These are phyloP conservation scores for Apis laboriosa DNA, from an alignment of 1,140 invertebrate species.

Conservation along the genomic window DNA sequence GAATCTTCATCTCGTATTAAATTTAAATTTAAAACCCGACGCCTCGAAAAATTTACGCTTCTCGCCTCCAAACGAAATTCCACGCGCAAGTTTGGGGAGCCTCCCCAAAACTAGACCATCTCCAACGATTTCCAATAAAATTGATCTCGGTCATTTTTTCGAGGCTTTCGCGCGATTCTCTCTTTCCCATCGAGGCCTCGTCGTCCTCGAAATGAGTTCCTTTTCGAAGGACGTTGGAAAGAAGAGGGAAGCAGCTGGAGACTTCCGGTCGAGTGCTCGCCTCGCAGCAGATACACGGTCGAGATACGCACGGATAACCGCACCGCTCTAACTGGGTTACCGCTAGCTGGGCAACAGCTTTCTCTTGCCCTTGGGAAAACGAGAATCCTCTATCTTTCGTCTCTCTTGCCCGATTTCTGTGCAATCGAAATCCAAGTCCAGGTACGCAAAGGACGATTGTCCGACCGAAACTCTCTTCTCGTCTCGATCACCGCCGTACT, in stretches of 20 bases:
- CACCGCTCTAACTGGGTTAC: slow-evolving; percentile 67
- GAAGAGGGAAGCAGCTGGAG: background rate
- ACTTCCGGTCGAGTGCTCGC: slow-evolving; percentile 54
- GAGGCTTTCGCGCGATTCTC: slow-evolving; percentile 17
- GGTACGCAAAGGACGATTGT: slow-evolving; percentile 20
- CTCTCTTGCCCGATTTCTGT: background rate
- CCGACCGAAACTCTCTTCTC: background rate
- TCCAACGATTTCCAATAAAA: background rate
- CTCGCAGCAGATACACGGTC: slow-evolving; percentile 22
- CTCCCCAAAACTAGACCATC: background rate
- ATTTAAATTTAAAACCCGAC: no score
- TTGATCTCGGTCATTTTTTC: background rate
- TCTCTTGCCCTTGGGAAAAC: slow-evolving; percentile 70
- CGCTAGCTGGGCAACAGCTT: slow-evolving; percentile 50
- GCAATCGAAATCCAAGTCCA: background rate
- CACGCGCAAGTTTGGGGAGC: no score
- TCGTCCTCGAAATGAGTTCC: slow-evolving; percentile 3
- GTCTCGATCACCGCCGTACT: background rate
- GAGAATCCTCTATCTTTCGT: slow-evolving; percentile 1
- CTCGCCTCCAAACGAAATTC: background rate
- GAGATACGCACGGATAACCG: slow-evolving; percentile 46
- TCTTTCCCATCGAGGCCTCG: background rate
- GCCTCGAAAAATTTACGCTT: background rate
- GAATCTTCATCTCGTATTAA: no score
- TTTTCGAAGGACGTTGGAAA: background rate